Conservation (phyloP, 2,113 vertebrate genomes). For the chimpanzee (Pan troglodytes) region NHGRI_mPanTro3-v2.1_pri NC_072419.2:61109001-61109500, state of each 20-base stretch:
- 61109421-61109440: not conserved
- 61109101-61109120: not conserved
- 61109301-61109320: not conserved
- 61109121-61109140: not conserved
- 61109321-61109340: not conserved
- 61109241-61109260: rapidly evolving
- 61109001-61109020: not conserved
- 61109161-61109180: not conserved
- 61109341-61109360: rapidly evolving
- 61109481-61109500: not conserved
- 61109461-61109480: not conserved
- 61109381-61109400: not conserved
- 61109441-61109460: not conserved
- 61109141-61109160: not conserved
- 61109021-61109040: not conserved
- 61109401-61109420: not conserved
- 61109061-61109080: not conserved
- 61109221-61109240: not conserved
- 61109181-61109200: rapidly evolving
- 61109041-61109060: not conserved
- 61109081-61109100: not conserved
- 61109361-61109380: not conserved
- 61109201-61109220: rapidly evolving
- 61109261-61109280: rapidly evolving
- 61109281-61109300: not conserved